These are phyloP conservation scores for Enoplosus armatus DNA, from an alignment of 2,797 vertebrate genomes.

Conservation along the genomic window DNA sequence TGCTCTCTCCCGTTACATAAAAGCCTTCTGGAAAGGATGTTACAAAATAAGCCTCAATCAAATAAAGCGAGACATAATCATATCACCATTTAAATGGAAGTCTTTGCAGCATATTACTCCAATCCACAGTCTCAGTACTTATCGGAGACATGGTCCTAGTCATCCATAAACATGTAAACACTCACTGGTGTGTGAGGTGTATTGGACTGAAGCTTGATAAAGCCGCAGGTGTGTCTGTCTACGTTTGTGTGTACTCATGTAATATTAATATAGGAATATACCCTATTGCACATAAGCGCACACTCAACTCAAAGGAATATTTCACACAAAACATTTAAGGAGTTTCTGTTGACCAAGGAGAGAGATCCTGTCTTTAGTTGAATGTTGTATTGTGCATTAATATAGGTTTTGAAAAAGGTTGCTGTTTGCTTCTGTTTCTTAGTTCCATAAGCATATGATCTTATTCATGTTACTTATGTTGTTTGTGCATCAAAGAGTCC, in stretches of 20 bases:
- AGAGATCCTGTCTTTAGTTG: neutral
- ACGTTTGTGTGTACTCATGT: constrained; percentile 16
- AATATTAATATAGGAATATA: constrained; percentile 52
- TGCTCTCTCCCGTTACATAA: constrained; percentile 38
- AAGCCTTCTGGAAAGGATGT: constrained; percentile 42
- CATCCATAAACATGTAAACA: constrained; percentile 53
- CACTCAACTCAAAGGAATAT: neutral
- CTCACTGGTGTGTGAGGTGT: constrained; percentile 22
- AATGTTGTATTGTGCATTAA: neutral
- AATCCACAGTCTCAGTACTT: constrained; percentile 24
- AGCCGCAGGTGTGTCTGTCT: constrained; percentile 13
- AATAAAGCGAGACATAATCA: constrained; percentile 55
- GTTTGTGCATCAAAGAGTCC: neutral
- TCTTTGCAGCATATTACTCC: constrained; percentile 42
- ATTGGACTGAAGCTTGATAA: constrained; percentile 32
- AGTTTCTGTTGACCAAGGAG: neutral
- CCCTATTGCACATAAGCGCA: constrained; percentile 29
- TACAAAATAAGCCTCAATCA: constrained; percentile 62
- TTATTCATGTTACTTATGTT: neutral
- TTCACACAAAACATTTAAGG: neutral
- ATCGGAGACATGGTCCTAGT: constrained; percentile 29
- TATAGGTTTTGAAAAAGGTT: too few relatives aligned
- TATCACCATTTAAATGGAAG: constrained; percentile 57
- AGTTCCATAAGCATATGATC: neutral
- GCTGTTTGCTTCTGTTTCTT: too few relatives aligned